phyloP scores from a whole-genome alignment of 2,888 invertebrate species.

The Tuta absoluta region DNA sequence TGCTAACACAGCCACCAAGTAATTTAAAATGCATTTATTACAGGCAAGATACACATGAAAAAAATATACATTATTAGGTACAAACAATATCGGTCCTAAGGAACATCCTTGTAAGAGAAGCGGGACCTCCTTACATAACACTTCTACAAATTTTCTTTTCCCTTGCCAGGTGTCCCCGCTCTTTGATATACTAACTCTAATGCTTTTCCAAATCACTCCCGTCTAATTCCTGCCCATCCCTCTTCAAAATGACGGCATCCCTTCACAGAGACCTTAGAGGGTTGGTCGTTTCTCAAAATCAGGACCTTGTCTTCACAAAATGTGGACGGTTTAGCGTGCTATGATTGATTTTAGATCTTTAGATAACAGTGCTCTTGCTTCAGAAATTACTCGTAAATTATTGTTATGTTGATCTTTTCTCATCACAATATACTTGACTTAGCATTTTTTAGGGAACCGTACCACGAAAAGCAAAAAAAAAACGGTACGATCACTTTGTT shows the following conservation, averaged over 20 bases:
- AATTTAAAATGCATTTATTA: no score
- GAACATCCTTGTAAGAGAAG: no score
- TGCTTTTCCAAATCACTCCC: conserved; percentile 66
- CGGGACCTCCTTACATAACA: not conserved
- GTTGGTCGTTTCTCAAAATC: conserved; percentile 39
- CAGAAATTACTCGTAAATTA: not conserved
- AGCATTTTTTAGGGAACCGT: no score
- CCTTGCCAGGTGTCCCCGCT: conserved; percentile 37
- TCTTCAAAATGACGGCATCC: conserved; percentile 69
- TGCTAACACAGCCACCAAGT: no score
- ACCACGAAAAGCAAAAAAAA: no score
- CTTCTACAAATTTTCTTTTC: not conserved
- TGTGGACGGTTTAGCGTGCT: no score
- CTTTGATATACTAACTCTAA: conserved; percentile 75
- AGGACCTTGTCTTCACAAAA: no score
- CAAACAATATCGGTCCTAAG: not conserved
- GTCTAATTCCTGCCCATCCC: conserved; percentile 69
- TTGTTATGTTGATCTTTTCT: no score
- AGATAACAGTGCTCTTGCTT: no score
- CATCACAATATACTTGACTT: no score
- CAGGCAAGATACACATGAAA: no score
- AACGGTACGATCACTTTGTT: no score
- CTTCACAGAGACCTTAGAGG: conserved; percentile 56
- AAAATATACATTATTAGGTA: not conserved
- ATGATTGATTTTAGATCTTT: conserved; percentile 63